Evolutionary conservation across 2,797 vertebrate species (phyloP), one percentile per base, ranked within the genome.

Genomic region (Karalla daura): DNA sequence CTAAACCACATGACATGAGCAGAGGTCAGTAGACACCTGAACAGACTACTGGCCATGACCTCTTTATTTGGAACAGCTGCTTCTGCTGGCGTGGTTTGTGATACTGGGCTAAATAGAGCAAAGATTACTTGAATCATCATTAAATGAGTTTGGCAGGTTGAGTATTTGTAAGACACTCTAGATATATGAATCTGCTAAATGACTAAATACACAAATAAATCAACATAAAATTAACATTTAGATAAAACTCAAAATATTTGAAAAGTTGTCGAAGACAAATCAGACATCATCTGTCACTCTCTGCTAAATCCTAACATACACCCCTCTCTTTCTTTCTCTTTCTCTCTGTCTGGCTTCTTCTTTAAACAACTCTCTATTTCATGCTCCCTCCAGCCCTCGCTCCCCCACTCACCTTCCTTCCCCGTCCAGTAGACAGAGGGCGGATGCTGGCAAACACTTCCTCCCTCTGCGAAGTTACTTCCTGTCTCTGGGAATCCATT

Each of bases 361-460:
- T 60, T 79, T 54, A 65, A 75, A 66, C 73, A 76, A 41, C 43
- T 76, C 37, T 74, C 40, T 58, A 46, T 69, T 71, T 74, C 14
- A 41, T 50, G 74, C 21, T 32, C 23, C 52, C 24, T 12, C 41
- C 20, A 17, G 61, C 47, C 10, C 15, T 13, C 32, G 2, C 13
- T 17, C 12, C 2, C 41, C 51, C 32, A 25, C 62, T 51, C 39
- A 44, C 75, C 79, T 89, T 89, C 87, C 86, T 90, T 89, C 86
- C 87, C 72, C 74, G 68, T 86, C 74, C 76, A 86, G 88, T 85
- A 91, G 78, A 90, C 90, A 91, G 84, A 94, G 93, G 92, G 94
- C 89, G 94, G 94, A 93, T 94, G 88, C 92, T 88, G 88, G 86
- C 82, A 92, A 92, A 87, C 74, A 85, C 93, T 95, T 95, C 95